These are phyloP conservation scores for Resseliella maxima DNA, from an alignment of 2,888 invertebrate species.

Conservation along the genomic window DNA sequence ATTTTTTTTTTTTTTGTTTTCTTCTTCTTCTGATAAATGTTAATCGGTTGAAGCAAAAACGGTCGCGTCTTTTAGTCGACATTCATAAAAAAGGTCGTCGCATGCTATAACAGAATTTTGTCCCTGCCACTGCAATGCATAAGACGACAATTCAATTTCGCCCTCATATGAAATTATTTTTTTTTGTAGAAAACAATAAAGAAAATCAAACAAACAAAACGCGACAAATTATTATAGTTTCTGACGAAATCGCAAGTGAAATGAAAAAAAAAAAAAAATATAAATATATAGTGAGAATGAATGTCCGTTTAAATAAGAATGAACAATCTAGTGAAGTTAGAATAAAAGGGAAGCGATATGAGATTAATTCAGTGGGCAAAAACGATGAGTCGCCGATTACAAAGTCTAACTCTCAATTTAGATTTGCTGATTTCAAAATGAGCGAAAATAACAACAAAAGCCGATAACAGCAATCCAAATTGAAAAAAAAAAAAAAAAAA, in stretches of 20 bases:
- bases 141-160: too few species aligned
- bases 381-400: neutral
- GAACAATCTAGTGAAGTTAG: neutral
- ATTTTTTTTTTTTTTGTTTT: too few species aligned
- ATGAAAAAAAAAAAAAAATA: too few species aligned
- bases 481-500: too few species aligned
- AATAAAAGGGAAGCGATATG: constrained; percentile 1
- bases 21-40: constrained; percentile 35
- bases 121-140: too few species aligned
- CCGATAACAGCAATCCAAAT: too few species aligned
- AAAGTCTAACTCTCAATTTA: constrained; percentile 6
- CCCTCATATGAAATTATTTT: too few species aligned
- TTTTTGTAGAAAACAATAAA: neutral
- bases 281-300: too few species aligned
- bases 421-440: constrained; percentile 15
- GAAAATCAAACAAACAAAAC: neutral
- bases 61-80: constrained; percentile 41
- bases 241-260: too few species aligned
- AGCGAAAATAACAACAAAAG: neutral
- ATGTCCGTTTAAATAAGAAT: too few species aligned
- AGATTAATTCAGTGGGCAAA: neutral
- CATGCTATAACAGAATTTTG: too few species aligned
- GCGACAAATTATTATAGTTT: neutral
- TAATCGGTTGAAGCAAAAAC: neutral
- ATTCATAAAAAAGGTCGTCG: constrained; percentile 49